Evolutionary conservation across 2,888 invertebrate genomes (phyloP), one percentile per base, ranked within the genome.

Genomic region (Salticus scenicus): DNA sequence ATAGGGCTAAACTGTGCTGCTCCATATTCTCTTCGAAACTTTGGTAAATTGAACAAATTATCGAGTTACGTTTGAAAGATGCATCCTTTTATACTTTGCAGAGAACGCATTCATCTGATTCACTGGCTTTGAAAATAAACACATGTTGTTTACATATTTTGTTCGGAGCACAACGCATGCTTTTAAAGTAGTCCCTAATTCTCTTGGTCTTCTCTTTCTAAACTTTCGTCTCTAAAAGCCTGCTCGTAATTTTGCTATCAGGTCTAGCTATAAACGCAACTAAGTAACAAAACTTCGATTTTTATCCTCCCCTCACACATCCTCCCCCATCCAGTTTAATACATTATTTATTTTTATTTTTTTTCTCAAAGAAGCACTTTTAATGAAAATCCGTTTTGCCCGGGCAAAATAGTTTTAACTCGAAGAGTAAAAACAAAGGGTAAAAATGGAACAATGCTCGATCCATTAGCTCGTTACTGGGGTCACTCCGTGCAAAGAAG

Each of bases 401-500:
- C 20, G 24, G 71, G 41, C 37, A 31, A 66, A 80, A 67, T 20
- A 75, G 69, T 79, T 72, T 79, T 79, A 79, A 72, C 20, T 27
- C 30, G 74, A 30, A 41, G 12, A 42, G 27, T 42, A 67, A 51
- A 73, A 84, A 67, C 64, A 84, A 84, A 84, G 83, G 83, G 83
- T 84, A 84, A 78, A 78, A 82, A 84, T 77, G 77, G 67, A 30
- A 64, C 76, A 71, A 41, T 63, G 72, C 66, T 24, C 64, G 57
- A 84, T 76, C 83, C 83, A 84, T 84, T 84, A 84, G 83, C 83
- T 84, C 77, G 77, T 84, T 84, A 84, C 71, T 47, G 71, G 42
- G 42, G 71, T 71, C 42, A n/a, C n/a, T n/a, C n/a, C n/a, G n/a
- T n/a, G n/a, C n/a, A n/a, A n/a, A 64, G 24, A 31, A 42, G 28